Base-by-base conservation (phyloP, 92 coral and sea anemone genomes). In the Epizoanthus stellaris region DNA sequence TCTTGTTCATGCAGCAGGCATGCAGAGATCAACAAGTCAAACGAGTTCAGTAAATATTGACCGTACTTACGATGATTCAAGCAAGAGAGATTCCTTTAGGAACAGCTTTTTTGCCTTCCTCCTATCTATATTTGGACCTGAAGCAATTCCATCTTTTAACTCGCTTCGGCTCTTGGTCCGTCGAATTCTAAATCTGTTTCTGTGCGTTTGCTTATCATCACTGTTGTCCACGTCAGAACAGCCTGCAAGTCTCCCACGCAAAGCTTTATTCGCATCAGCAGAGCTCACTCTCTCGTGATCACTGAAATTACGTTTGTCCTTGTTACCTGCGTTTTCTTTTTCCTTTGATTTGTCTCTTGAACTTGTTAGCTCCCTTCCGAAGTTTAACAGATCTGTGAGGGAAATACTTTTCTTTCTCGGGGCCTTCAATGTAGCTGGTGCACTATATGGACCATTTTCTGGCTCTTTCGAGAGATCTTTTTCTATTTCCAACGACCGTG, bases 41-140 rank as follows among this genome's bases (percentile, higher is more conserved):
- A 12, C 54, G 62, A 40, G 57, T 38, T 52, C 42, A 64, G 58
- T 40, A 63, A 16, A 45, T 21, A 34, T 63, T 45, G 19, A 34
- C 40, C 21, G 58, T 93, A 95, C 98, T 95, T 93, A 95, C 98
- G 98, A 95, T 49, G 98, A 82, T 81, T 95, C 98, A 76, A 95
- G 90, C 92, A 93, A 88, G 17, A 94, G 74, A 1, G 98, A 93
- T 43, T 95, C 98, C 83, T 89, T 89, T 59, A 94, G 81, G 83
- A 83, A 94, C 80, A 92, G 89, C 72, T 91, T 91, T 11, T 95
- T 74, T 39, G 95, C 98, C 67, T 87, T 89, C 69, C 92, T 81
- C 20, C 91, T 93, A 73, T 94, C 98, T 39, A 94, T 91, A 70
- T 94, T 86, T 14, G 98, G 98, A 64, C 98, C 98, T 14, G 98